Conservation (phyloP, 1,140 invertebrate species). For the Harpegnathos saltator region DNA sequence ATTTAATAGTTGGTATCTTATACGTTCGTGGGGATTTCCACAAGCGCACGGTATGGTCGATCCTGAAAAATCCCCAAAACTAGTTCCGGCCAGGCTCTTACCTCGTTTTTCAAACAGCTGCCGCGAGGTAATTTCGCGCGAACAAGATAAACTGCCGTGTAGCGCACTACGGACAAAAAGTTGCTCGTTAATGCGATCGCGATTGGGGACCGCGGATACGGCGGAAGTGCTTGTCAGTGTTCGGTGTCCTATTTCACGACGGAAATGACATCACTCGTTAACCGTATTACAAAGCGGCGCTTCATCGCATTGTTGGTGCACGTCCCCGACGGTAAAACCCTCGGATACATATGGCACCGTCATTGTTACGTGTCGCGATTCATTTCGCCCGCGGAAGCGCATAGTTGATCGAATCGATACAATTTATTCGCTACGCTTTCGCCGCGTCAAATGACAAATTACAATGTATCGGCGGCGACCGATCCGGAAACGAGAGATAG, state of each 20-base stretch:
- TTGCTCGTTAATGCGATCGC: slow-evolving; percentile 35
- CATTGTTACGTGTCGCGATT: slow-evolving; percentile 45
- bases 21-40: not conserved
- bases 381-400: slow-evolving; percentile 40
- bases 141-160: slow-evolving; percentile 4
- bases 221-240: slow-evolving; percentile 32
- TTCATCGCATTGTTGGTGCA: slow-evolving; percentile 43
- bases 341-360: slow-evolving; percentile 49
- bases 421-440: slow-evolving; percentile 54
- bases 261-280: slow-evolving; percentile 59
- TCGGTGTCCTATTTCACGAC: slow-evolving; percentile 31
- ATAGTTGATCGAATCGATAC: slow-evolving; percentile 59
- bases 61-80: too few relatives aligned
- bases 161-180: slow-evolving; percentile 3
- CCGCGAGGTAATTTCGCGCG: not conserved
- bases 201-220: not conserved
- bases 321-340: slow-evolving; percentile 40
- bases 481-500: not conserved
- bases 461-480: slow-evolving; percentile 34
- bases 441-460: slow-evolving; percentile 51
- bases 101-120: not conserved
- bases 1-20: not conserved
- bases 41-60: too few relatives aligned
- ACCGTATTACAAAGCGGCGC: slow-evolving; percentile 51
- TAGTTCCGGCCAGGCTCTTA: not conserved